A percentile compares a stretch with the other conserved stretches of the same genome.
phyloP scores from a whole-genome alignment of 2,888 invertebrate species.

The Anagyrus pseudococci region DNA sequence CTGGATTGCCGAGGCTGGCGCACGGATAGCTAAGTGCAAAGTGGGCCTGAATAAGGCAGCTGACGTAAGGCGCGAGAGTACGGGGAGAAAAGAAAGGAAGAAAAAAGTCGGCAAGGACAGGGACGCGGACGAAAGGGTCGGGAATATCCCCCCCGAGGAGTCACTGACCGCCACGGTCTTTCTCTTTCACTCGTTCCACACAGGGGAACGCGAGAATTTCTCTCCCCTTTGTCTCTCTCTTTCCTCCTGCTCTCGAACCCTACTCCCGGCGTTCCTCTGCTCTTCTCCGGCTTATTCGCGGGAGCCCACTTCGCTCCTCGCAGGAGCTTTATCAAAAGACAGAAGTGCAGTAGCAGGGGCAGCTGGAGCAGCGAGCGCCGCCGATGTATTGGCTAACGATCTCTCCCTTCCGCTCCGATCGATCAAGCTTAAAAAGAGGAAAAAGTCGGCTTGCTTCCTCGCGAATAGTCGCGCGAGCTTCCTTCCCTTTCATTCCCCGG shows the following conservation, averaged over 20 bases:
- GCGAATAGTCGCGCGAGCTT: not conserved
- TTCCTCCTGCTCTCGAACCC: no score
- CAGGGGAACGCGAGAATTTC: slow-evolving; percentile 24
- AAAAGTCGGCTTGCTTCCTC: slow-evolving; percentile 9
- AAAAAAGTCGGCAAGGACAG: slow-evolving; percentile 23
- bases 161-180: slow-evolving; percentile 21
- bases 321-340: slow-evolving; percentile 14
- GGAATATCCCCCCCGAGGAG: slow-evolving; percentile 24
- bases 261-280: not conserved
- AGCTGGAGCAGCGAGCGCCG: not conserved
- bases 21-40: no score
- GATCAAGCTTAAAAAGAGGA: slow-evolving; percentile 14
- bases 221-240: slow-evolving; percentile 22
- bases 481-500: not conserved
- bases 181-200: slow-evolving; percentile 3
- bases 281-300: not conserved
- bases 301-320: not conserved
- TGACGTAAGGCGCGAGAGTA: slow-evolving; percentile 17
- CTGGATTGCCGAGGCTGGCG: no score
- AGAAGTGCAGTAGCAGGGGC: slow-evolving; percentile 4
- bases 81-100: slow-evolving; percentile 19
- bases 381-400: slow-evolving; percentile 20
- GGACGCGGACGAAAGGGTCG: slow-evolving; percentile 23
- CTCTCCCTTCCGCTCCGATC: slow-evolving; percentile 13
- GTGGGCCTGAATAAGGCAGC: no score